Conservation (phyloP, 2,113 vertebrate genomes). For the Xenotilapia longispinis region DNA sequence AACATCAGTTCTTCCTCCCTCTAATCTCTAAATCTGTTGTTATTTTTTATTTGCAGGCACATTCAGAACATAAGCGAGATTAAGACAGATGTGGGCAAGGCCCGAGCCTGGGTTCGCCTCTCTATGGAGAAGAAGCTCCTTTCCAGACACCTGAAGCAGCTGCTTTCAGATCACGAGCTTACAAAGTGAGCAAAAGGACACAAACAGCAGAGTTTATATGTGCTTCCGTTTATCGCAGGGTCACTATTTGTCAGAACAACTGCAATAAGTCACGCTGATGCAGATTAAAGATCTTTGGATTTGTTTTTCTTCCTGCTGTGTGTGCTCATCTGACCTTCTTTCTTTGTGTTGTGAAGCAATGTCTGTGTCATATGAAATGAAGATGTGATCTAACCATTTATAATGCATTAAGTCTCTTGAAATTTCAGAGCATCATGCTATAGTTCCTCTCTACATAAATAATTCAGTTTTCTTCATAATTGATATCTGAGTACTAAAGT, state of each 20-base stretch:
- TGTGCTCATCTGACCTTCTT: neutral
- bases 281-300: neutral
- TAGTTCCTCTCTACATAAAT: conserved; percentile 51
- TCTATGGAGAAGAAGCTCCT: conserved; percentile 99
- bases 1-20: neutral
- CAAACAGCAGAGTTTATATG: neutral
- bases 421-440: conserved; percentile 34
- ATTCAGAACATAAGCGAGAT: conserved; percentile 98
- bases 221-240: neutral
- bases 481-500: conserved; percentile 57
- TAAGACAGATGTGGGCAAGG: conserved; percentile 96
- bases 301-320: neutral
- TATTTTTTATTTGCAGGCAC: conserved; percentile 71
- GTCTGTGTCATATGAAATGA: conserved; percentile 13
- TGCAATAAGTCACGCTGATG: neutral
- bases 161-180: conserved; percentile 93
- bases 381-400: conserved; percentile 32
- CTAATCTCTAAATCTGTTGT: neutral
- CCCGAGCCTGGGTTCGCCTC: conserved; percentile 95
- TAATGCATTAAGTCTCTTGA: conserved; percentile 46
- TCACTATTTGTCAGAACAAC: neutral
- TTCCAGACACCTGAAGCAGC: conserved; percentile 93
- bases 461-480: conserved; percentile 63
- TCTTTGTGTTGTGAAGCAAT: conserved; percentile 21
- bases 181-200: conserved; percentile 80